Conservation (phyloP, 1,140 invertebrate species). For the Drosophila sproati region DNA sequence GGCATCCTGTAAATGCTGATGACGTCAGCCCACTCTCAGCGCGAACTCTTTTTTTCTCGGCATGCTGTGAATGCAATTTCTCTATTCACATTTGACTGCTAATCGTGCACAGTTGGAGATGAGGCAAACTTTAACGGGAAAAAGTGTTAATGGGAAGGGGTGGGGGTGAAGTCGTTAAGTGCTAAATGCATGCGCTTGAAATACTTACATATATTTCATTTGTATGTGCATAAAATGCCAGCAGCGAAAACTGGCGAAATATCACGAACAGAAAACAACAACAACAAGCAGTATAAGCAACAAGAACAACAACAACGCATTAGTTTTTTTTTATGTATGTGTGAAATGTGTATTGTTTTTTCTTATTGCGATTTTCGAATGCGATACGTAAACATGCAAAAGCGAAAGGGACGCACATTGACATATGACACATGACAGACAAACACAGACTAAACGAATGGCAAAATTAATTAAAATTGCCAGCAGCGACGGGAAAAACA, state of each 20-base stretch:
- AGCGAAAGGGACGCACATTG: conserved; percentile 34
- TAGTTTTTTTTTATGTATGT: background rate
- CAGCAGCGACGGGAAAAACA: conserved; percentile 41
- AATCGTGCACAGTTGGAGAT: conserved; percentile 31
- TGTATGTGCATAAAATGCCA: conserved; percentile 54
- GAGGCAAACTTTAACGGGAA: background rate
- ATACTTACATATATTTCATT: conserved; percentile 1
- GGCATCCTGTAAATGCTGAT: conserved; percentile 30
- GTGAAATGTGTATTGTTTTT: conserved; percentile 37
- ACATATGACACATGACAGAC: conserved; percentile 22
- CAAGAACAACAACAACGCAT: conserved; percentile 52
- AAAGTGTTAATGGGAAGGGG: background rate
- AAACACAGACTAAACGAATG: conserved; percentile 1
- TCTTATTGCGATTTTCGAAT: conserved; percentile 28
- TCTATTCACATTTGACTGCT: conserved; percentile 45
- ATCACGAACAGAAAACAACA: conserved; percentile 64
- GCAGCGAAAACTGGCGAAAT: conserved; percentile 60
- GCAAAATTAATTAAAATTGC: conserved; percentile 61
- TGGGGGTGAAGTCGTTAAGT: conserved; percentile 21
- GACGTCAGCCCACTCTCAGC: conserved; percentile 45
- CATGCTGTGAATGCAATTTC: conserved; percentile 40
- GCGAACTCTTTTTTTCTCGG: background rate
- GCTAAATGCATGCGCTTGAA: conserved; percentile 62
- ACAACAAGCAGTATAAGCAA: conserved; percentile 33
- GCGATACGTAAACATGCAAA: conserved; percentile 59